phyloP scores from a whole-genome alignment of 2,888 invertebrate genomes.

The Protodeltote pygarga region DNA sequence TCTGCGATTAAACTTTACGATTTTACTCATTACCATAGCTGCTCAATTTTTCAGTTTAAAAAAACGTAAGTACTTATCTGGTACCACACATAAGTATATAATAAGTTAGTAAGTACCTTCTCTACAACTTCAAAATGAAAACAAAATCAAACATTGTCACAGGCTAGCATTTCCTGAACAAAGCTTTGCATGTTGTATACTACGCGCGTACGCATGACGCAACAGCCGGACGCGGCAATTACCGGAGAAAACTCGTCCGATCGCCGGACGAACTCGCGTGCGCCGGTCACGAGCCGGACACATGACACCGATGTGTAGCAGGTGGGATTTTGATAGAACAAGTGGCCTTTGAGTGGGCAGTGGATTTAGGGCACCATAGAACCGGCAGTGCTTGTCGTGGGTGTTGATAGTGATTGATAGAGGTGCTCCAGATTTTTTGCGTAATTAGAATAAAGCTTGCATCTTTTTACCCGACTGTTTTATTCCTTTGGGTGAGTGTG shows the following conservation, averaged over 20 bases:
- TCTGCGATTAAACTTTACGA: too few species aligned
- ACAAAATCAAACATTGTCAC: constrained; percentile 1
- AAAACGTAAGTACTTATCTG: neutral
- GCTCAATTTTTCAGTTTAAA: too few species aligned
- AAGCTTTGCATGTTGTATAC: constrained; percentile 15
- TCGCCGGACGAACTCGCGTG: constrained; percentile 26
- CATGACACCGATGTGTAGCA: constrained; percentile 24
- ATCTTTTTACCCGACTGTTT: too few species aligned
- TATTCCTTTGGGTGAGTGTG: too few species aligned
- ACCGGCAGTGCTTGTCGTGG: constrained; percentile 8
- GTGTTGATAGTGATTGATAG: constrained; percentile 4
- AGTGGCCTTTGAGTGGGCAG: constrained; percentile 14
- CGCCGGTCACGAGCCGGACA: constrained; percentile 30
- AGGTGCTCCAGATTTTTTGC: too few species aligned
- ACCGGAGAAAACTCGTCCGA: constrained; percentile 55
- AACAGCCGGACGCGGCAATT: constrained; percentile 47
- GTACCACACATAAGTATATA: too few species aligned
- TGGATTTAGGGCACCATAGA: constrained; percentile 17
- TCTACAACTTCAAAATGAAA: constrained; percentile 4
- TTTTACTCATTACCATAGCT: too few species aligned
- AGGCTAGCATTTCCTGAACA: constrained; percentile 34
- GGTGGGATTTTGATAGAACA: constrained; percentile 23
- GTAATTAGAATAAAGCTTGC: too few species aligned
- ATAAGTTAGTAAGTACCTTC: constrained; percentile 7
- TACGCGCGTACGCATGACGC: constrained; percentile 31